These are phyloP conservation scores for Podocnemis expansa DNA, from an alignment of 2,113 vertebrate genomes.

Conservation along the genomic window DNA sequence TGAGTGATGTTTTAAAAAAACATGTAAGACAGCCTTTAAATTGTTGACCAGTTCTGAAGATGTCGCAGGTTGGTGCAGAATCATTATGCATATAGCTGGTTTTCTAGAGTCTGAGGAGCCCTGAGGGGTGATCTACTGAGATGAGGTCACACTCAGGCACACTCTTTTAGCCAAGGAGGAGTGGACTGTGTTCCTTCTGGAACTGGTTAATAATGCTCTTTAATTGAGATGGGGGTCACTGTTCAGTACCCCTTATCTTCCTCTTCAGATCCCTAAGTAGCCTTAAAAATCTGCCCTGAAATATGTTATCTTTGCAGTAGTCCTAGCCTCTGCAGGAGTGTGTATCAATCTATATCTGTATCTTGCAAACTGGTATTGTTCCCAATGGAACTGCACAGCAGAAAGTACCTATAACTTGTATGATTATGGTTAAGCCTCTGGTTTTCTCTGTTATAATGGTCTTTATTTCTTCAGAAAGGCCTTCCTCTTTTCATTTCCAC, in stretches of 20 bases:
- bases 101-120: background rate
- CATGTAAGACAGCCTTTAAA: background rate
- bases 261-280: background rate
- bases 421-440: conserved; percentile 18
- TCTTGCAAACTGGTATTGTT: background rate
- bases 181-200: background rate
- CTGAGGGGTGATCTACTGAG: background rate
- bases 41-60: background rate
- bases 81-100: background rate
- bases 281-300: background rate
- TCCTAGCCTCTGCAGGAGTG: background rate
- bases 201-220: background rate
- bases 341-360: background rate
- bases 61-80: background rate
- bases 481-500: conserved; percentile 49
- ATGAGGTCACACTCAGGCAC: background rate
- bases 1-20: background rate
- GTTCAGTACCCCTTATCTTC: fast-evolving
- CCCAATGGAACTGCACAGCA: background rate
- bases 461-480: conserved; percentile 54
- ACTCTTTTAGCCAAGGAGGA: background rate
- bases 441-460: conserved; percentile 29
- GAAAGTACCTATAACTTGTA: background rate
- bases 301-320: background rate
- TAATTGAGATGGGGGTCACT: fast-evolving